Evolutionary conservation across 2,888 invertebrate species (phyloP), one percentile per base, ranked within the genome.

Genomic region (Graphium colonna): DNA sequence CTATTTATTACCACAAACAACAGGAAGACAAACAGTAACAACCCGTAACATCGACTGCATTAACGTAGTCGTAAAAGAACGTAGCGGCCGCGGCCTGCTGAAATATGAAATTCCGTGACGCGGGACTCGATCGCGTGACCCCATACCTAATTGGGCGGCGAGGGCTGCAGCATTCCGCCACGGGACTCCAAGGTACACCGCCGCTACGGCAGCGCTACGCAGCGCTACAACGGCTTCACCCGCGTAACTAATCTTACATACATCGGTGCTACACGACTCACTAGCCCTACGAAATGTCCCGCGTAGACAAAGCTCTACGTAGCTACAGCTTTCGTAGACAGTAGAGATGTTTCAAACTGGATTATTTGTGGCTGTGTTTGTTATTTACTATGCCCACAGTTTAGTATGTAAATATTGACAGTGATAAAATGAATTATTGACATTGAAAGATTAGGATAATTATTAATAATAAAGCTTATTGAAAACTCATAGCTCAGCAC

Each of bases 91-190:
- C 51, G 26, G 55, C 47, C 47, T 31, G 41, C 51, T 47, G 52
- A 50, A 50, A 52, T 50, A 50, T 28, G 52, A 48, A 33, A 46
- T 54, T 57, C 60, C 61, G 61, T 61, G 59, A 54, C 56, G 58
- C 58, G 57, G 58, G 58, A 60, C 55, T 51, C 52, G 57, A 57
- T 71, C 64, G 71, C 71, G 69, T 71, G 71, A 59, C 63, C 55
- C 41, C 63, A 60, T 60, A 60, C 57, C 67, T 67, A 67, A 67
- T 65, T 68, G 67, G 57, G 53, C 60, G 57, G 58, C 56, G 56
- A 41, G 43, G 28, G 13, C 50, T 38, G 43, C 38, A 42, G 56
- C 57, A 53, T n/a, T n/a, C n/a, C 62, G 60, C 52, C 49, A 13
- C 48, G 38, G 48, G 53, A 53, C 48, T 17, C 43, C 39, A 26